Conservation (phyloP, 1,140 invertebrate species). For the Dreissena polymorpha region DNA sequence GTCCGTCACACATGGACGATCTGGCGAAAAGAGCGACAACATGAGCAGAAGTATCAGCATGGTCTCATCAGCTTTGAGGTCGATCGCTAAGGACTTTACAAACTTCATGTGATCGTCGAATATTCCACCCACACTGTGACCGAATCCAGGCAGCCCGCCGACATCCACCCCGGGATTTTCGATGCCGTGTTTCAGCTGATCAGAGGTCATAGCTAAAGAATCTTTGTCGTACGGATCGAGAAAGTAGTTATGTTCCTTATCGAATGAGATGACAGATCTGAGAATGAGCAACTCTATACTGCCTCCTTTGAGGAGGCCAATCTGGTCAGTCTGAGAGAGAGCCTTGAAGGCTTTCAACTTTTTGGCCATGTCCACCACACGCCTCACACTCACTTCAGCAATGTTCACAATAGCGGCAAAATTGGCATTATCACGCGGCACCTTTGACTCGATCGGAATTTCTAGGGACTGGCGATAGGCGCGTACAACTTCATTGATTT, state of each 20-base stretch:
- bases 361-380: constrained; percentile 80
- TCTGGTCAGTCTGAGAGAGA: constrained; percentile 79
- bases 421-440: constrained; percentile 70
- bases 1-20: constrained; percentile 79
- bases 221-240: constrained; percentile 77
- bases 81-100: constrained; percentile 77
- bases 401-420: constrained; percentile 79
- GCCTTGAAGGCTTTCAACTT: constrained; percentile 79
- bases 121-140: constrained; percentile 69
- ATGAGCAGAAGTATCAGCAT: constrained; percentile 81
- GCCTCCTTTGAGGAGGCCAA: constrained; percentile 80
- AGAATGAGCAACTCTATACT: constrained; percentile 82
- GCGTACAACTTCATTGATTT: constrained; percentile 75
- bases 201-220: constrained; percentile 75
- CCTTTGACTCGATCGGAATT: constrained; percentile 73
- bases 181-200: constrained; percentile 74
- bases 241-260: constrained; percentile 79
- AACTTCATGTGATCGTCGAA: constrained; percentile 82
- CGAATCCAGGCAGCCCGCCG: constrained; percentile 34
- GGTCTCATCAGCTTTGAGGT: constrained; percentile 81
- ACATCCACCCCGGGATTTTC: constrained; percentile 33
- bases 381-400: constrained; percentile 78
- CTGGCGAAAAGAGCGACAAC: constrained; percentile 81
- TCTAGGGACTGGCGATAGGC: constrained; percentile 78
- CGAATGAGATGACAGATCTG: constrained; percentile 79